Conservation (phyloP, 2,113 vertebrate genomes). For the Columba janthina region DNA sequence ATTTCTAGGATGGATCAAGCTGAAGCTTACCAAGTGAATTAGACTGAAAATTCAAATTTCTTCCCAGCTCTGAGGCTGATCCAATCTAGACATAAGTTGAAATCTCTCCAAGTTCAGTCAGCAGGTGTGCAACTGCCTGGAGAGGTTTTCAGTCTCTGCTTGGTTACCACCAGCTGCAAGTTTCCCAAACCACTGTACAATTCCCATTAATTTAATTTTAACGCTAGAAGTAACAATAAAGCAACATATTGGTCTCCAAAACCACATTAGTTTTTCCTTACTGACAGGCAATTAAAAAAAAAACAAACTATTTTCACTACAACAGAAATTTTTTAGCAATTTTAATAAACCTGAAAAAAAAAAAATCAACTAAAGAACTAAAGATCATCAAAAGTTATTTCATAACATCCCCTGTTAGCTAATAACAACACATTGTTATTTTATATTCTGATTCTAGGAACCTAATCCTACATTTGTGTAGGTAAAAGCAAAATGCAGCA, state of each 20-base stretch:
- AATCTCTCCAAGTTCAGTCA: not conserved
- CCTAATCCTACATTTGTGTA: not conserved
- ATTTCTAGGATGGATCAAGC: not conserved
- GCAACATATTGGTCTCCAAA: not conserved
- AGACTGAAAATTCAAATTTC: not conserved
- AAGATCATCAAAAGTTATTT: not conserved
- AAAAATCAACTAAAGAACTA: not conserved
- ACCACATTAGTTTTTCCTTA: not conserved
- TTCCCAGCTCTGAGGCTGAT: not conserved
- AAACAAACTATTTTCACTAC: not conserved
- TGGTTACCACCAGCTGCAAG: not conserved
- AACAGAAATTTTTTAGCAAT: not conserved
- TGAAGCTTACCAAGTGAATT: not conserved
- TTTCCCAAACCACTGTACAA: not conserved
- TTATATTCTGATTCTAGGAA: not conserved
- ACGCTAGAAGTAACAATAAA: not conserved
- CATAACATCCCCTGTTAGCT: not conserved
- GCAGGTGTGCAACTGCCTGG: accelerated
- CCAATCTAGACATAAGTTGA: accelerated
- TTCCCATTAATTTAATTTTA: not conserved
- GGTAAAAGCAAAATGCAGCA: not conserved
- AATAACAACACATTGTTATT: not conserved
- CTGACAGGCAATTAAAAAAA: not conserved
- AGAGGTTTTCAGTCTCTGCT: not conserved
- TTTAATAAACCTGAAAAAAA: not conserved